Base-by-base conservation (phyloP, 2,888 invertebrate species). In the Pachydiplax longipennis region DNA sequence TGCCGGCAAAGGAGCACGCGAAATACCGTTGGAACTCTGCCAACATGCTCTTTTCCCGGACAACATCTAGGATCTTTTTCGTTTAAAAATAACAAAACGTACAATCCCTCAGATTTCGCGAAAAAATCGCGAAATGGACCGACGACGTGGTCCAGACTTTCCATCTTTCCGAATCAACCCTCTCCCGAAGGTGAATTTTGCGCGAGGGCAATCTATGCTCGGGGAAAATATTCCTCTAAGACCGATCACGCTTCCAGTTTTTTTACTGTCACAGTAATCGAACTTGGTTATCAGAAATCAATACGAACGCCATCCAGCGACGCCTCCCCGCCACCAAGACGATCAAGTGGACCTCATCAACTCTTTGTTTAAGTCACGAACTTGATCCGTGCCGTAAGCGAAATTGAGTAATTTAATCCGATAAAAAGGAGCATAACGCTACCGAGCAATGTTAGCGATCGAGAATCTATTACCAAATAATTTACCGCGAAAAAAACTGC, bases 41-140 rank as follows among this genome's bases (percentile, higher is more conserved):
- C 87, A 87, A 65, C 61, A 65, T 61, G 87, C 61, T 40, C 61
- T 87, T 87, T 87, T 58, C 48, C 87, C 87, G 40, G 87, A 87
- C 61, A 83, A 83, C 83, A n/a, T 61, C 18, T 53, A 87, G 87
- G 61, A 87, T 61, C 83, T 61, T 25, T 83, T 83, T 83, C 87
- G 37, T 87, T 87, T 87, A 87, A 61, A 87, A 61, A 87, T 87
- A 61, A 87, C 61, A 87, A 65, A 35, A 58, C 37, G 35, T 40
- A 87, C 87, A 87, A 83, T 87, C 35, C 61, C 25, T 61, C 61
- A 31, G 58, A 83, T 83, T 87, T 87, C 53, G 35, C 83, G 22
- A 18, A 61, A 61, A 87, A 25, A 1, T 22, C 37, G 22, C 6
- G 73, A 31, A 8, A 73, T 31, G 25, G 31, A 13, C 25, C 73